phyloP scores from a whole-genome alignment of 1,140 invertebrate species.

The Cyphomyrmex costatus region DNA sequence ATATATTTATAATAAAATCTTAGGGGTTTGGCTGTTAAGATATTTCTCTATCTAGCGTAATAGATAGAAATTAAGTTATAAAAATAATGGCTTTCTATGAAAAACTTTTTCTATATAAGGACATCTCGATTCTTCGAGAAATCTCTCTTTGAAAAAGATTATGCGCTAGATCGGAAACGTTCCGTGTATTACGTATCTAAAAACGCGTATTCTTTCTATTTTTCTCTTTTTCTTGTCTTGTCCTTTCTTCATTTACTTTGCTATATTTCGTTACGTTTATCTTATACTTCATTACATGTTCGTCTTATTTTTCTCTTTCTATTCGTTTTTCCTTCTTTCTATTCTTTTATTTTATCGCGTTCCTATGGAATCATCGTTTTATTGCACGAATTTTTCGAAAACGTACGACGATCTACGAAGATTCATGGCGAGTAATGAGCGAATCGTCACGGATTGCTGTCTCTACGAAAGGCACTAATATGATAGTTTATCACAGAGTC shows the following conservation, averaged over 20 bases:
- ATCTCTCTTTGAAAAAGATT: conserved; percentile 32
- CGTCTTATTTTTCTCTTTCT: background rate
- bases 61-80: background rate
- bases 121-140: conserved; percentile 42
- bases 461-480: conserved; percentile 56
- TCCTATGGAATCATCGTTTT: background rate
- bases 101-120: conserved; percentile 32
- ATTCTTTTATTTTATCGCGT: background rate
- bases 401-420: conserved; percentile 34
- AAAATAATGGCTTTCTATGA: conserved; percentile 32
- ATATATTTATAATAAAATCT: conserved; percentile 9
- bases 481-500: conserved; percentile 63
- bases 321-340: background rate
- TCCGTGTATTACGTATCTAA: conserved; percentile 38
- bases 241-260: background rate
- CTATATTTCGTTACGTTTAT: conserved; percentile 19
- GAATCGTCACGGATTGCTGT: conserved; percentile 47
- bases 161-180: conserved; percentile 26
- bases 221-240: conserved; percentile 19
- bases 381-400: conserved; percentile 1
- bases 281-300: too few species aligned
- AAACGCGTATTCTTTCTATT: conserved; percentile 28
- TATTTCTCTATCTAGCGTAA: background rate
- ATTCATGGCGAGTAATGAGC: conserved; percentile 51
- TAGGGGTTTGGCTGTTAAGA: background rate